phyloP scores from a whole-genome alignment of 2,888 invertebrate species.

The Aporophyla nigra region DNA sequence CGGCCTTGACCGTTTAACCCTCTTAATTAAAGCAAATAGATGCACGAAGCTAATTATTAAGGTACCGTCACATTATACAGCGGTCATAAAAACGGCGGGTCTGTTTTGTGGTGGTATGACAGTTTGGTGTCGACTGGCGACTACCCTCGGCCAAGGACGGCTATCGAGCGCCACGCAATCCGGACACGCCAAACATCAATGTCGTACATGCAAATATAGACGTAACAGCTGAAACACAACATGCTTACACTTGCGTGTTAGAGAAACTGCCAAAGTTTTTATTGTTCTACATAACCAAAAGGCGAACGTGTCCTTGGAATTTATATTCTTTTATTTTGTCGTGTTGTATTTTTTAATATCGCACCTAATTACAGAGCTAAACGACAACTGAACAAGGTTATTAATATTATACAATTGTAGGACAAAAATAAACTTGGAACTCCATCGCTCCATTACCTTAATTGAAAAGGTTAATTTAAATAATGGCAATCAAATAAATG shows the following conservation, averaged over 20 bases:
- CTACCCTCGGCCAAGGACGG: constrained; percentile 65
- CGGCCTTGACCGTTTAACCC: constrained; percentile 68
- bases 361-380: constrained; percentile 50
- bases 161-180: constrained; percentile 63
- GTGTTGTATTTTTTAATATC: constrained; percentile 39
- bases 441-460: constrained; percentile 14
- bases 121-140: constrained; percentile 65
- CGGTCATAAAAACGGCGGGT: constrained; percentile 53
- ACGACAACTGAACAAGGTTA: constrained; percentile 35
- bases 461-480: constrained; percentile 21
- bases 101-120: constrained; percentile 65
- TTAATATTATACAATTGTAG: constrained; percentile 42
- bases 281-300: constrained; percentile 59
- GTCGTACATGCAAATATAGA: constrained; percentile 65
- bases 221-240: constrained; percentile 50
- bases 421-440: constrained; percentile 5
- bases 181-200: constrained; percentile 67
- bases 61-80: constrained; percentile 49
- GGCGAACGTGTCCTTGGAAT: constrained; percentile 58
- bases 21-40: constrained; percentile 75
- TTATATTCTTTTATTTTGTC: constrained; percentile 46
- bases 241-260: constrained; percentile 62
- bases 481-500: constrained; percentile 23
- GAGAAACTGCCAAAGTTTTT: constrained; percentile 64
- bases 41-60: constrained; percentile 74